Conservation (phyloP, 1,140 invertebrate genomes). For the Drosophila parvula region DNA sequence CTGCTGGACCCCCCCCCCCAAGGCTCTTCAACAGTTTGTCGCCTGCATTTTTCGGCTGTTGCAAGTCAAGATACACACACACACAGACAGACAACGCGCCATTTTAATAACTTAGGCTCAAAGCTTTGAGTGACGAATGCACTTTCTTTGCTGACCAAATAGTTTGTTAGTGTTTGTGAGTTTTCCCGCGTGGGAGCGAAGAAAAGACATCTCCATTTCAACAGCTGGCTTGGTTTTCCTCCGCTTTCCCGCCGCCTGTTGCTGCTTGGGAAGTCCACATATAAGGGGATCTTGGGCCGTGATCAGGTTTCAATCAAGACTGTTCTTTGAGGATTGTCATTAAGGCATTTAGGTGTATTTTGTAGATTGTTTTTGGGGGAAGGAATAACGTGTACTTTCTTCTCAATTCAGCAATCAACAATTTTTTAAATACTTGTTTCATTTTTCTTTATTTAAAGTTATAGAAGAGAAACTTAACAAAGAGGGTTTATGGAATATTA, state of each 20-base stretch:
- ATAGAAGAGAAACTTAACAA: no score
- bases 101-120: conserved; percentile 74
- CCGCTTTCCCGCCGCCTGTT: conserved; percentile 25
- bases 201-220: conserved; percentile 32
- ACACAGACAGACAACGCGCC: conserved; percentile 41
- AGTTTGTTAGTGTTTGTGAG: neutral
- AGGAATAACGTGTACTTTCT: neutral
- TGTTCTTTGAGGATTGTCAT: neutral
- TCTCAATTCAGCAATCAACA: no score
- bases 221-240: conserved; percentile 37
- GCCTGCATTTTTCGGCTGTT: conserved; percentile 34
- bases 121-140: conserved; percentile 53
- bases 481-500: no score
- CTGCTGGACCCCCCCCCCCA: conserved; percentile 10
- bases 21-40: conserved; percentile 50
- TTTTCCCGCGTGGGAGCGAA: conserved; percentile 20
- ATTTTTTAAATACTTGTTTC: no score
- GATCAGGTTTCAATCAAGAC: neutral
- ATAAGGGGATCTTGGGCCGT: neutral
- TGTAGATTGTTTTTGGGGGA: neutral
- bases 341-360: neutral
- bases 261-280: neutral
- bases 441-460: no score
- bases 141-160: conserved; percentile 27
- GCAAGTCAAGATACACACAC: conserved; percentile 24